Conservation (phyloP, 2,888 invertebrate genomes). For the Drosophila pseudotalamancana region DNA sequence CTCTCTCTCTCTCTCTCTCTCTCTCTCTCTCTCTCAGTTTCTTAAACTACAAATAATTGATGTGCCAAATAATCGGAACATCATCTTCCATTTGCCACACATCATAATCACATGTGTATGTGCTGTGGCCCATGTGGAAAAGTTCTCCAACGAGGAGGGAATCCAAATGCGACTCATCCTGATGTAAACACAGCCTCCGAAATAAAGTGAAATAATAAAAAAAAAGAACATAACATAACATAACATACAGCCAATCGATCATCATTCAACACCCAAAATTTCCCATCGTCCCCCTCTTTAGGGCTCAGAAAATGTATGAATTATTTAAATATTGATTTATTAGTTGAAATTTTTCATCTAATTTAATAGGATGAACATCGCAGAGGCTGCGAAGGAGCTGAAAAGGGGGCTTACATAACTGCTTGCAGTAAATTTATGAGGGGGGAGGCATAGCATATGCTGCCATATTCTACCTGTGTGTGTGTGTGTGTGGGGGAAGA, state of each 20-base stretch:
- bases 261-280: slow-evolving; percentile 27
- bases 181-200: background rate
- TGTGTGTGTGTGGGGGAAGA: background rate
- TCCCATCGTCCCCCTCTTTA: background rate
- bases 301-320: slow-evolving; percentile 59
- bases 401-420: background rate
- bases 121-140: background rate
- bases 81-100: background rate
- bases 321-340: slow-evolving; percentile 76
- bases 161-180: background rate
- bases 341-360: slow-evolving; percentile 65
- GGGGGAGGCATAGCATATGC: slow-evolving; percentile 4
- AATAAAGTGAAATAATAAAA: background rate
- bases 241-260: slow-evolving; percentile 58
- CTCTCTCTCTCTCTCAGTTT: background rate
- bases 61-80: background rate
- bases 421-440: slow-evolving; percentile 6
- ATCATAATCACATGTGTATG: slow-evolving; percentile 38
- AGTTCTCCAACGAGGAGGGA: background rate
- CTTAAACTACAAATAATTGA: background rate
- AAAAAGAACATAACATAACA: too few relatives aligned
- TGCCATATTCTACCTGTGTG: slow-evolving; percentile 3
- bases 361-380: slow-evolving; percentile 44
- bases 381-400: background rate
- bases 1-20: background rate